Percentiles rank a stretch among this genome's conserved stretches.
phyloP scores from a whole-genome alignment of 1,140 invertebrate genomes.

The Ganaspis sp. region DNA sequence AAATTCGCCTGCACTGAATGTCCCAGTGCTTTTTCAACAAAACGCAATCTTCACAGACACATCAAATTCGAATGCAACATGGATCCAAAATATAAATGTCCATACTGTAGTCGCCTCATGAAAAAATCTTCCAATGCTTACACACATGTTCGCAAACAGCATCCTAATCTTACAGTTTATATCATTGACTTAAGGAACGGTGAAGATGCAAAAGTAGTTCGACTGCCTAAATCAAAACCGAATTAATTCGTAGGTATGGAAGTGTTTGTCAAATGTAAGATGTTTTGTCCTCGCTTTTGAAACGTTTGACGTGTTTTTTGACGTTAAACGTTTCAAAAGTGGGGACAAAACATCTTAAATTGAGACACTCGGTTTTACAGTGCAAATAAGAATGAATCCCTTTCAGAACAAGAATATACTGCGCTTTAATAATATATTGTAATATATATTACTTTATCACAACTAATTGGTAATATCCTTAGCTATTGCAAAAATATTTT shows the following conservation, averaged over 20 bases:
- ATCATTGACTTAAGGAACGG: constrained; percentile 49
- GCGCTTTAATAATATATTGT: no score
- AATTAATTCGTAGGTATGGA: not conserved
- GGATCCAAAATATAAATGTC: constrained; percentile 72
- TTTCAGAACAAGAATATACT: no score
- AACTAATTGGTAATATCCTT: no score
- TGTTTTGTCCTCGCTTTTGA: no score
- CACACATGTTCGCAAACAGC: constrained; percentile 64
- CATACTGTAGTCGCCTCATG: constrained; percentile 64
- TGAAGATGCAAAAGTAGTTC: constrained; percentile 13
- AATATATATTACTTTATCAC: no score
- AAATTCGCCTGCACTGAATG: not conserved
- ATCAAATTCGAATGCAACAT: constrained; percentile 73
- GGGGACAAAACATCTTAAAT: no score
- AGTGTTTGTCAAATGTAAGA: no score
- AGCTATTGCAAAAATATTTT: no score
- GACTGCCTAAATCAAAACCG: not conserved
- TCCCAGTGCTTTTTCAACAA: constrained; percentile 14
- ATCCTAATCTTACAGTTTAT: constrained; percentile 52
- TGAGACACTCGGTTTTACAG: no score
- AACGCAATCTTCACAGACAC: constrained; percentile 70
- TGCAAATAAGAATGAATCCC: no score
- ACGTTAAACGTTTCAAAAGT: no score
- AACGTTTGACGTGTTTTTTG: no score
- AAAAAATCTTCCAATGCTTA: constrained; percentile 54